Evolutionary conservation across 30 jellyfish, hydroid and myxozoan genomes (phyloP).

Genomic region (Aurelia coerulea): DNA sequence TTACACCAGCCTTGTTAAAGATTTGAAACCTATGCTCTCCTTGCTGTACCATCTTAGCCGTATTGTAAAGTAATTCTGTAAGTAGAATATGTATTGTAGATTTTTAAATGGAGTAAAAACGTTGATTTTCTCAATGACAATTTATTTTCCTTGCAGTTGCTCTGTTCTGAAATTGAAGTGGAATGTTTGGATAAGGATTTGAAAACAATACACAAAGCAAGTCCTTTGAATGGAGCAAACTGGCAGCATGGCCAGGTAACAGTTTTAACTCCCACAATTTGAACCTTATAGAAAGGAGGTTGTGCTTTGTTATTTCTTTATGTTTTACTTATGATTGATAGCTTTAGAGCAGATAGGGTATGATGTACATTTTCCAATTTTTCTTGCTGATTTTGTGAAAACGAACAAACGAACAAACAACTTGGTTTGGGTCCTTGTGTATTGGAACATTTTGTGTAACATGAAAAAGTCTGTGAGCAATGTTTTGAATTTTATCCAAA

Average conservation of each 20-base stretch:
- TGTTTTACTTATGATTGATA: slow-evolving; percentile 1
- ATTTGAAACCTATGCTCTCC: too few species aligned
- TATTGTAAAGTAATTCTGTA: too few species aligned
- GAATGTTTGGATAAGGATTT: too few species aligned
- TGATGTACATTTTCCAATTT: neutral
- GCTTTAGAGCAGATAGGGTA: neutral
- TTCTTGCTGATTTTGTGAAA: slow-evolving; percentile 8
- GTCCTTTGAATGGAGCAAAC: neutral
- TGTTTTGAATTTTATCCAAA: too few species aligned
- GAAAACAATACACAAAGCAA: too few species aligned
- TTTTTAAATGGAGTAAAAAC: too few species aligned
- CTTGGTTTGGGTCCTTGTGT: slow-evolving; percentile 9
- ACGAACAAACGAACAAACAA: neutral
- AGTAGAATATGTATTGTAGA: too few species aligned
- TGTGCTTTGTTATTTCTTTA: slow-evolving; percentile 4
- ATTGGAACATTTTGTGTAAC: neutral
- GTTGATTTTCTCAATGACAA: too few species aligned
- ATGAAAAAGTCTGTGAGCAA: neutral
- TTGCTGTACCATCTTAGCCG: too few species aligned
- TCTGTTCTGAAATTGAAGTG: too few species aligned
- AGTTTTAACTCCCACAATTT: neutral
- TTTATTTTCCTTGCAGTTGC: too few species aligned
- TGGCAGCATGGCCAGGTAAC: slow-evolving; percentile 11
- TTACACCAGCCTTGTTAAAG: too few species aligned
- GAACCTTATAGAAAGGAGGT: neutral